Percentiles rank a stretch among this genome's conserved stretches.
These are phyloP conservation scores for Kryphioiulus occultus DNA, from an alignment of 2,888 invertebrate species.

Conservation along the genomic window DNA sequence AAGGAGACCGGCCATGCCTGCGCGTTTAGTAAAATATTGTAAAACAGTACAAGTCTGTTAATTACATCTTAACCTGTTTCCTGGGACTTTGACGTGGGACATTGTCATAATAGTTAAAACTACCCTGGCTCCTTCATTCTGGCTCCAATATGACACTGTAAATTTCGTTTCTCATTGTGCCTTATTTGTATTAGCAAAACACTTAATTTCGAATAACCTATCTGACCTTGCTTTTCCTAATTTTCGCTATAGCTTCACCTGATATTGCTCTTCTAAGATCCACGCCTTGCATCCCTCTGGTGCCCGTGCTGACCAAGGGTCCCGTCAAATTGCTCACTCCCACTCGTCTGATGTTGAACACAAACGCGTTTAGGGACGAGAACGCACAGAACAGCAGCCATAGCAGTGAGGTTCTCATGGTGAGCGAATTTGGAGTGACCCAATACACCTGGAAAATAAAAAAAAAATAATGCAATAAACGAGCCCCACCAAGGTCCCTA, in stretches of 20 bases:
- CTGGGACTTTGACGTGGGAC: no score
- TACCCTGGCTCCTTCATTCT: no score
- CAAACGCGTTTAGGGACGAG: neutral
- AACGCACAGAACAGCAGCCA: neutral
- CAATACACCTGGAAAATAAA: neutral
- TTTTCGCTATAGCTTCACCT: constrained; percentile 6
- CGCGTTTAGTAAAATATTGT: no score
- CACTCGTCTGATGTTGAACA: neutral
- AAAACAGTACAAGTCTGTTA: no score
- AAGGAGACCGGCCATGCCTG: no score
- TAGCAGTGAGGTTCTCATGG: neutral
- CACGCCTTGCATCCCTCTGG: constrained; percentile 44
- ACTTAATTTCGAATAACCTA: no score
- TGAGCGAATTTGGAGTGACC: neutral
- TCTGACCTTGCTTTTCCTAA: neutral
- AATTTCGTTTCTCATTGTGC: no score
- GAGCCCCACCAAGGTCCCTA: neutral
- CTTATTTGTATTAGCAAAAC: no score
- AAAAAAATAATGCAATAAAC: neutral
- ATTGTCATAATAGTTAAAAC: no score
- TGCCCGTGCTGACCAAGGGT: neutral
- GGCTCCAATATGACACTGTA: no score
- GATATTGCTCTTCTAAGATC: constrained; percentile 50
- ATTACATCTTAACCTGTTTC: no score
- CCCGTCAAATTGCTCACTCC: constrained; percentile 30